These are phyloP conservation scores for Pachycephus smyrnensis DNA, from an alignment of 2,888 invertebrate genomes.

Conservation along the genomic window DNA sequence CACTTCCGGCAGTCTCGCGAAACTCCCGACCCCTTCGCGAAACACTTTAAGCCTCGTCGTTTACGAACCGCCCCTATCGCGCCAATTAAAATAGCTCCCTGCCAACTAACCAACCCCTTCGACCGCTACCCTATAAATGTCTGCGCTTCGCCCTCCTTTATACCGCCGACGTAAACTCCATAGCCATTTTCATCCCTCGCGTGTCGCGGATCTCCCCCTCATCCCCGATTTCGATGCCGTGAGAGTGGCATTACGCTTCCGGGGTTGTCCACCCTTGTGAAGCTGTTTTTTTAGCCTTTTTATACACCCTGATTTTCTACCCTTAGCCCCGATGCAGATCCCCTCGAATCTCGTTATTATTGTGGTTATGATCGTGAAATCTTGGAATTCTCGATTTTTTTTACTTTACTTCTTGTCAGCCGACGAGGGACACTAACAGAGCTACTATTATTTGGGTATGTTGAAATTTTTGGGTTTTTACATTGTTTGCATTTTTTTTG, in stretches of 20 bases:
- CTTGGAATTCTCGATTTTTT: neutral
- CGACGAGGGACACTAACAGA: no score
- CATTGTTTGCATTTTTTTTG: no score
- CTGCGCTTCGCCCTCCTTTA: neutral
- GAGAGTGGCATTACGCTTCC: no score
- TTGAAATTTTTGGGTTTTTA: no score
- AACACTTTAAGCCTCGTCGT: neutral
- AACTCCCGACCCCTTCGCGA: neutral
- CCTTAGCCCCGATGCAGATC: neutral
- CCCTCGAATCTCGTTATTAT: neutral
- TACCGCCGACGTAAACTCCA: neutral
- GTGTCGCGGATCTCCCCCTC: neutral
- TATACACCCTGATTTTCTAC: neutral
- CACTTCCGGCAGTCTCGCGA: no score
- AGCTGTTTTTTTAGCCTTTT: no score
- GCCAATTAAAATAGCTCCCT: slow-evolving; percentile 1
- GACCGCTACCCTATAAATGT: neutral
- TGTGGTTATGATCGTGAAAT: no score
- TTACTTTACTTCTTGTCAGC: neutral
- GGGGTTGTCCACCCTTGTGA: no score
- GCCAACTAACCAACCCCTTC: neutral
- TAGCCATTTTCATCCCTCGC: neutral
- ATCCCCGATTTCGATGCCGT: neutral
- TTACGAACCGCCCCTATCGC: no score
- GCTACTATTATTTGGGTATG: no score